Evolutionary conservation across 1,140 invertebrate genomes (phyloP).

Genomic region (Laodelphax striatellus): DNA sequence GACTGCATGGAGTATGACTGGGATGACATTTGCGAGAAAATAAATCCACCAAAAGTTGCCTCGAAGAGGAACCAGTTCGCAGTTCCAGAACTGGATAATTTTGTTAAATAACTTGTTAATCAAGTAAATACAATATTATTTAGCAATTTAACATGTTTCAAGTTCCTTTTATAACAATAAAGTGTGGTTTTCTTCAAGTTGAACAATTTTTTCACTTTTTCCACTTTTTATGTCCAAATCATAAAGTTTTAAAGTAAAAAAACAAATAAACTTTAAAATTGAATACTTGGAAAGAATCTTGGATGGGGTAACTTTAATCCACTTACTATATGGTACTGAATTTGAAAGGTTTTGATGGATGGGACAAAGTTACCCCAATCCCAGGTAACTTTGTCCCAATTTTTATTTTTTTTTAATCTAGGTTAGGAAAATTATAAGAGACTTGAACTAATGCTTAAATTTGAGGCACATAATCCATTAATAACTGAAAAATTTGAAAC

Average conservation of each 20-base stretch:
- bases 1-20: not conserved
- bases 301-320: not conserved
- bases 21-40: not conserved
- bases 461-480: not conserved
- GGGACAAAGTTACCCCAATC: not conserved
- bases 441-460: not conserved
- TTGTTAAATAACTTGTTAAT: too few relatives aligned
- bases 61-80: not conserved
- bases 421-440: not conserved
- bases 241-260: not conserved
- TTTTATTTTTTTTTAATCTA: not conserved
- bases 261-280: not conserved
- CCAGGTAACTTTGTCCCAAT: not conserved
- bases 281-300: not conserved
- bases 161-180: too few relatives aligned
- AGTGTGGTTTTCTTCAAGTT: too few relatives aligned
- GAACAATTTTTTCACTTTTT: too few relatives aligned
- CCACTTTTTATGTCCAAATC: too few relatives aligned
- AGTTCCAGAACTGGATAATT: not conserved
- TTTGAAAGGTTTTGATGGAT: not conserved
- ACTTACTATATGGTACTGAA: not conserved
- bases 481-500: not conserved
- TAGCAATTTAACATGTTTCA: too few relatives aligned
- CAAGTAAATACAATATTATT: too few relatives aligned
- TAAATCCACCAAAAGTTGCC: slow-evolving; percentile 1